Conservation (phyloP, 2,888 invertebrate genomes). For the Liodrosophila aerea region DNA sequence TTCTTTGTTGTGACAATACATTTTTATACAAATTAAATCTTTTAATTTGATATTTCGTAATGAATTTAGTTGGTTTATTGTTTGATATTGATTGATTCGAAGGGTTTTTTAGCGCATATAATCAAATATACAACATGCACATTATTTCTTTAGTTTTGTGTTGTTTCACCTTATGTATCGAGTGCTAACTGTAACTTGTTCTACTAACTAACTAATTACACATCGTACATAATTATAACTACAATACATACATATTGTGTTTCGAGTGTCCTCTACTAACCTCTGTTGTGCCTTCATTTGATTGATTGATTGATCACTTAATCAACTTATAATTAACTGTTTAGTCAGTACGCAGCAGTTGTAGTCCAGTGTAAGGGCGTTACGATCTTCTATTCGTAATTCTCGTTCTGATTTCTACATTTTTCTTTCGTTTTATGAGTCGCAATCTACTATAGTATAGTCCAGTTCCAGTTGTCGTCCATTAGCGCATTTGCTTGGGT, state of each 20-base stretch:
- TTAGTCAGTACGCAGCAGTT: slow-evolving; percentile 67
- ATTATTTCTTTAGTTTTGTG: slow-evolving; percentile 65
- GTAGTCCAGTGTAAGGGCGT: slow-evolving; percentile 57
- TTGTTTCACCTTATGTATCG: slow-evolving; percentile 54
- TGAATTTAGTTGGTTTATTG: slow-evolving; percentile 45
- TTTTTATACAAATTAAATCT: slow-evolving; percentile 43
- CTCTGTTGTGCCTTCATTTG: slow-evolving; percentile 63
- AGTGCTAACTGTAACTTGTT: slow-evolving; percentile 75
- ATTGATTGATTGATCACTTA: slow-evolving; percentile 36
- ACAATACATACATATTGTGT: slow-evolving; percentile 59
- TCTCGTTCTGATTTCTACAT: slow-evolving; percentile 4
- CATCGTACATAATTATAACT: slow-evolving; percentile 13
- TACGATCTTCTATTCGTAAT: slow-evolving; percentile 16
- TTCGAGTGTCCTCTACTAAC: slow-evolving; percentile 70
- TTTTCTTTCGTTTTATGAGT: slow-evolving; percentile 23
- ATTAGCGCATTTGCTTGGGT: slow-evolving; percentile 77
- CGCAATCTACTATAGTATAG: slow-evolving; percentile 17
- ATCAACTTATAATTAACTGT: slow-evolving; percentile 43
- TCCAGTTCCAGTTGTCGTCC: slow-evolving; percentile 47
- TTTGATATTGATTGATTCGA: slow-evolving; percentile 55
- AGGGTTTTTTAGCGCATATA: slow-evolving; percentile 59
- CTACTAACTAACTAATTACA: slow-evolving; percentile 59
- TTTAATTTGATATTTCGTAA: slow-evolving; percentile 52
- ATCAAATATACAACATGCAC: slow-evolving; percentile 48
- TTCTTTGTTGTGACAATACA: slow-evolving; percentile 64